Percentiles rank a stretch among this genome's conserved stretches.
phyloP scores from a whole-genome alignment of 2,113 vertebrate genomes.

The Stercorarius parasiticus region DNA sequence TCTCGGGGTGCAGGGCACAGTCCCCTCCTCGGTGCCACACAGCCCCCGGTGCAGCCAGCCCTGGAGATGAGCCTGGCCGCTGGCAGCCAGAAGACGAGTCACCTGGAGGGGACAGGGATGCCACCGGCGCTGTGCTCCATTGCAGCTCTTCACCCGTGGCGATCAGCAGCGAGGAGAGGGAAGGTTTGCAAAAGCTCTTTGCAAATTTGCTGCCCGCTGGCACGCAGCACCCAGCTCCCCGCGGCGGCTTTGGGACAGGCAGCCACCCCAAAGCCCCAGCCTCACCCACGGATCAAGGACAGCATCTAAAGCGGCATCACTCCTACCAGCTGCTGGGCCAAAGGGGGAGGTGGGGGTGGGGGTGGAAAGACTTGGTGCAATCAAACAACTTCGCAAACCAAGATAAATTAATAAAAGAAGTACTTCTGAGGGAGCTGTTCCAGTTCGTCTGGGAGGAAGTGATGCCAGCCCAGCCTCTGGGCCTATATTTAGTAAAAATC shows the following conservation, averaged over 20 bases:
- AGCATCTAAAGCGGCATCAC: background rate
- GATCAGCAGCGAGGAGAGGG: background rate
- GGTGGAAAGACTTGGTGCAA: background rate
- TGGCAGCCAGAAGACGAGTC: background rate
- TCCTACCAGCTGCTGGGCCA: background rate
- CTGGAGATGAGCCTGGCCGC: background rate
- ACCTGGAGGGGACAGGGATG: background rate
- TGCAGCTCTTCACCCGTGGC: background rate
- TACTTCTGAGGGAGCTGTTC: background rate
- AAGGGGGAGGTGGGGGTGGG: accelerated
- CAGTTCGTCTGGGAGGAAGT: slow-evolving; percentile 31
- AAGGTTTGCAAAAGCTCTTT: background rate
- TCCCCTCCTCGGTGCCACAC: background rate
- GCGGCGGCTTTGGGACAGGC: background rate
- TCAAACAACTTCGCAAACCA: slow-evolving; percentile 16
- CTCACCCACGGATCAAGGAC: background rate
- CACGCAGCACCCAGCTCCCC: accelerated
- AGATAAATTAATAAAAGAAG: slow-evolving; percentile 36
- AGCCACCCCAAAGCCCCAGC: background rate
- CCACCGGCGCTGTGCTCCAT: background rate
- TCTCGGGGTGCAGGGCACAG: background rate
- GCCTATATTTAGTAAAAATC: slow-evolving; percentile 70
- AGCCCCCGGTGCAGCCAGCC: background rate
- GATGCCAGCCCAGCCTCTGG: slow-evolving; percentile 19
- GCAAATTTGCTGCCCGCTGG: background rate